Conservation (phyloP, 2,888 invertebrate genomes). For the Parnassius mnemosyne region DNA sequence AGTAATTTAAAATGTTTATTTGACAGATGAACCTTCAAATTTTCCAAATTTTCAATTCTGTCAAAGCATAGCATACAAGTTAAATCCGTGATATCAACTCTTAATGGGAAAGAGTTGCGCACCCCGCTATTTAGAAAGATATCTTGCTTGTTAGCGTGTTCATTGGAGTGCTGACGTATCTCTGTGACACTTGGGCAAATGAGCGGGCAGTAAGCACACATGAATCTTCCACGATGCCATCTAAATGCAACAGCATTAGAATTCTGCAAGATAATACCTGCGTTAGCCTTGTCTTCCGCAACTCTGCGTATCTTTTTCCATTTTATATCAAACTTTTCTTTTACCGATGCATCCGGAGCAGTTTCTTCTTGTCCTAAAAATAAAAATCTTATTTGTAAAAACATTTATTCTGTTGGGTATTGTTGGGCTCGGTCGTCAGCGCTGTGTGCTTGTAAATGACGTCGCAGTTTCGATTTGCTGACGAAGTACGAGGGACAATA, state of each 20-base stretch:
- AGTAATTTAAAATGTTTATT: conserved; percentile 41
- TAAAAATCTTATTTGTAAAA: conserved; percentile 33
- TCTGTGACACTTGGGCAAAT: conserved; percentile 42
- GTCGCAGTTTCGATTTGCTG: conserved; percentile 50
- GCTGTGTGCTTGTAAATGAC: conserved; percentile 51
- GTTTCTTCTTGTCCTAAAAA: conserved; percentile 52
- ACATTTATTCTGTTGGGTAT: conserved; percentile 22
- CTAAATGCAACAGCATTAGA: conserved; percentile 62
- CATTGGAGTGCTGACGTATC: conserved; percentile 45
- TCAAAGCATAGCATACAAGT: conserved; percentile 47
- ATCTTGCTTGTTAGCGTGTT: conserved; percentile 46
- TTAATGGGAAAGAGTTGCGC: conserved; percentile 52
- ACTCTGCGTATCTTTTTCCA: conserved; percentile 51
- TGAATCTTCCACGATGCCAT: conserved; percentile 55
- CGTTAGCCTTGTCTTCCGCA: conserved; percentile 52
- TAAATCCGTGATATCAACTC: conserved; percentile 56
- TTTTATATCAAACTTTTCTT: conserved; percentile 35
- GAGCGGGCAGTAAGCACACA: conserved; percentile 57
- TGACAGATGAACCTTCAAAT: conserved; percentile 49
- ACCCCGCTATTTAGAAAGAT: conserved; percentile 45
- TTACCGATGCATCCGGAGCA: conserved; percentile 25
- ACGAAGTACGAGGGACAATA: conserved; percentile 51
- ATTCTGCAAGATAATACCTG: conserved; percentile 52
- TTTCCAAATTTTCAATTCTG: conserved; percentile 35
- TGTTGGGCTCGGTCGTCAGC: conserved; percentile 29